These are phyloP conservation scores for Drosophila micromelanica DNA, from an alignment of 1,140 invertebrate genomes.

Conservation along the genomic window DNA sequence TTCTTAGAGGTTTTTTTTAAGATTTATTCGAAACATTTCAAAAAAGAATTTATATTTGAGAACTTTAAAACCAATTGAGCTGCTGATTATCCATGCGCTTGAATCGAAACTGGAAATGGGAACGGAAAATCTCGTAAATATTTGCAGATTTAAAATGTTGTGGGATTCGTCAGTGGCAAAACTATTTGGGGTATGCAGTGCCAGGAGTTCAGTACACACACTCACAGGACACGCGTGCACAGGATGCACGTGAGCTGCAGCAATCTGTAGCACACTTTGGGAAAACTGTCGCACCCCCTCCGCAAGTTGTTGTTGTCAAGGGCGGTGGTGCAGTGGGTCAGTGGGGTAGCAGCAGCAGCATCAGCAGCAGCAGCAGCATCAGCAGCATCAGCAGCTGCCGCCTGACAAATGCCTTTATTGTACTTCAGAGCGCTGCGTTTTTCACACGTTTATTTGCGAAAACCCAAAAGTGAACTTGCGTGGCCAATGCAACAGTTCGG, in stretches of 20 bases:
- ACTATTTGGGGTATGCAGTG: constrained; percentile 56
- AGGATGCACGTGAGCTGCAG: constrained; percentile 58
- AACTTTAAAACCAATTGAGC: no score
- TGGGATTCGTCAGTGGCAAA: constrained; percentile 53
- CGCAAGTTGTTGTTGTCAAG: not conserved
- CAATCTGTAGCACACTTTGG: constrained; percentile 63
- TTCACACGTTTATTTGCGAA: constrained; percentile 52
- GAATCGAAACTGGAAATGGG: not conserved
- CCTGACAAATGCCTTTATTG: constrained; percentile 15
- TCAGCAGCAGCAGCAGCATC: no score
- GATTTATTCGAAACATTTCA: no score
- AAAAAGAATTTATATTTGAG: no score
- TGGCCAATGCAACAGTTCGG: constrained; percentile 17
- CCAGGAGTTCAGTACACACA: not conserved
- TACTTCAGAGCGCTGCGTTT: constrained; percentile 38
- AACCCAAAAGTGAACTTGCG: constrained; percentile 37
- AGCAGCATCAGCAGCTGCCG: constrained; percentile 23
- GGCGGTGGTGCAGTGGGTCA: not conserved
- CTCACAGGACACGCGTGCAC: constrained; percentile 24
- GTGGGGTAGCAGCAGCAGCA: no score
- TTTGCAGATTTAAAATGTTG: constrained; percentile 11
- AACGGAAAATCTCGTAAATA: not conserved
- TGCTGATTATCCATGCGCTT: not conserved
- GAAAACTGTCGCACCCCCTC: constrained; percentile 1
- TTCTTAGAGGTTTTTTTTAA: no score